Conservation (phyloP, 2,797 vertebrate genomes). For the Hydrocynus forskahlii region DNA sequence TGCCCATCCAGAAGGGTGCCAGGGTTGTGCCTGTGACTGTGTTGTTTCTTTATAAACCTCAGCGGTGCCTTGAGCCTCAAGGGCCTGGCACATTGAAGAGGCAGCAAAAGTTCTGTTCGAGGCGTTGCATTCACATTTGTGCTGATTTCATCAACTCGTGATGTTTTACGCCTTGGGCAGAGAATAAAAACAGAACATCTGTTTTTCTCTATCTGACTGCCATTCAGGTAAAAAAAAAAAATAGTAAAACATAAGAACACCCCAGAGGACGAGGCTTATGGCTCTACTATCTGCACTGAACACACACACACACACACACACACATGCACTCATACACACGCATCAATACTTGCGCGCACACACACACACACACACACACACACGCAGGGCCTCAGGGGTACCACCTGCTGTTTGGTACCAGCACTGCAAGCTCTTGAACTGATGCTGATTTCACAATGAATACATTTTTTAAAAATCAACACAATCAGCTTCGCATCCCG, state of each 20-base stretch:
- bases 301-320: neutral
- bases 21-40: neutral
- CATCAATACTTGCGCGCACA: too few species aligned
- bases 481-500: neutral
- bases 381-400: constrained; percentile 42
- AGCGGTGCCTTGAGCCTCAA: neutral
- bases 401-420: constrained; percentile 55
- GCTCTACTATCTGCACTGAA: neutral
- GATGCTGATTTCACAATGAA: constrained; percentile 24
- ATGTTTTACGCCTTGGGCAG: neutral
- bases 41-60: neutral
- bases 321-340: too few species aligned
- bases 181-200: neutral
- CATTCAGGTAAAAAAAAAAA: constrained; percentile 2
- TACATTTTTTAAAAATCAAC: constrained; percentile 2
- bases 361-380: constrained; percentile 2
- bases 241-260: constrained; percentile 26
- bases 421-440: constrained; percentile 44
- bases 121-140: constrained; percentile 1
- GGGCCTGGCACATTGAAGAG: neutral
- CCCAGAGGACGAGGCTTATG: constrained; percentile 7
- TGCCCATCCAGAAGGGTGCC: neutral
- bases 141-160: neutral
- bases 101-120: neutral
- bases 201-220: neutral